These are phyloP conservation scores for Diadromus collaris DNA, from an alignment of 2,888 invertebrate species.

Conservation along the genomic window DNA sequence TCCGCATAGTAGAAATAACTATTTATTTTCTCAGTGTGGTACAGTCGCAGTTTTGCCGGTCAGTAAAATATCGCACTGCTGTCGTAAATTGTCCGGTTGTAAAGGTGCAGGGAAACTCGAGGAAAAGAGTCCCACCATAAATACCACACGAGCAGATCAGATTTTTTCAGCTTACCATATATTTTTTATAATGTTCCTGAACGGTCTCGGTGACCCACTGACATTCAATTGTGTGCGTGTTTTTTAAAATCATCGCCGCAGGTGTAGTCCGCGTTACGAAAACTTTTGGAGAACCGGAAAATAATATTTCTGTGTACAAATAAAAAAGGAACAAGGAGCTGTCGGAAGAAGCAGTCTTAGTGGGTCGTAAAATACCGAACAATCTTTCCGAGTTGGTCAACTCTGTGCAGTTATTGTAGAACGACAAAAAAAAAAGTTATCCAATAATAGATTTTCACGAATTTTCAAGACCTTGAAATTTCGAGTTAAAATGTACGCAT, in stretches of 20 bases:
- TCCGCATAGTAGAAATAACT: too few relatives aligned
- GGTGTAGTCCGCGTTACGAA: conserved; percentile 21
- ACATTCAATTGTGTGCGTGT: conserved; percentile 46
- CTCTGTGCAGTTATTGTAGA: background rate
- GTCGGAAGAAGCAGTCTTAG: background rate
- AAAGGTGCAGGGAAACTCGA: conserved; percentile 29
- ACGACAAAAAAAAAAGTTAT: background rate
- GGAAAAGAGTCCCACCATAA: conserved; percentile 40
- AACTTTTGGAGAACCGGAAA: conserved; percentile 5
- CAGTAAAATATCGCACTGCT: background rate
- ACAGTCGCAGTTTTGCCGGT: background rate
- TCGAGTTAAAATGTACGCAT: too few relatives aligned
- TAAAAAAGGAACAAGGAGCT: conserved; percentile 26
- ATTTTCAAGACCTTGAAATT: background rate
- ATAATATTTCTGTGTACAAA: conserved; percentile 13
- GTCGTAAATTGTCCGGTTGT: background rate
- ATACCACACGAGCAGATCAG: conserved; percentile 38
- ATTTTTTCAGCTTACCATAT: conserved; percentile 21
- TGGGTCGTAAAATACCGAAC: background rate
- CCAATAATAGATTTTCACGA: conserved; percentile 31
- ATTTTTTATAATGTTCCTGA: conserved; percentile 7
- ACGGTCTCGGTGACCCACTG: conserved; percentile 53
- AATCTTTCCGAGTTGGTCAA: background rate
- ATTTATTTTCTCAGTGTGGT: too few relatives aligned
- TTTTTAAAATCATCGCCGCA: background rate